A percentile compares a stretch with the other conserved stretches of the same genome.
These are phyloP conservation scores for Rhadina sibilatrix DNA, from an alignment of 2,113 vertebrate genomes.

Conservation along the genomic window DNA sequence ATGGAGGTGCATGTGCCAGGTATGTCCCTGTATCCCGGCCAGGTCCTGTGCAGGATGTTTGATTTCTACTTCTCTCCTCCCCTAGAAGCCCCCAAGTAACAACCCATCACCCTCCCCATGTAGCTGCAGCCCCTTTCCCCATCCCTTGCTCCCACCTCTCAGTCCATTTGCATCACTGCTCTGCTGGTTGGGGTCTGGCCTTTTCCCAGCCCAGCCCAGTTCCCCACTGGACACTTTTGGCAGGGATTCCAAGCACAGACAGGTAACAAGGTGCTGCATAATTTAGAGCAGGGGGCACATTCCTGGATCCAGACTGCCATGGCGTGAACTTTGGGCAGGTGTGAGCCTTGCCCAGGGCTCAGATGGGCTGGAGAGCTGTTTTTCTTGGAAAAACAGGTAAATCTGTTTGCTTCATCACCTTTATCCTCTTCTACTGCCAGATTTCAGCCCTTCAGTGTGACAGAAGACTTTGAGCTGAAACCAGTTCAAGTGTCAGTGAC, in stretches of 20 bases:
- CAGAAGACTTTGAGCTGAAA: not conserved
- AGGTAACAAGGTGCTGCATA: fast-evolving
- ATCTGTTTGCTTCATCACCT: not conserved
- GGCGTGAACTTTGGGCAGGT: fast-evolving
- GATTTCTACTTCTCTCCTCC: not conserved
- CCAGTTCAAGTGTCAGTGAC: not conserved
- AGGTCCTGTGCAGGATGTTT: not conserved
- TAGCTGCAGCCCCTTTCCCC: not conserved
- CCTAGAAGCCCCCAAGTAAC: not conserved
- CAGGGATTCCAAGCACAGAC: fast-evolving
- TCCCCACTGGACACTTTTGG: fast-evolving
- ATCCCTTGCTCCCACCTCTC: fast-evolving
- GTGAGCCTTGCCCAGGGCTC: not conserved
- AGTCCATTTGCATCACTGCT: fast-evolving
- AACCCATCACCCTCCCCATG: fast-evolving
- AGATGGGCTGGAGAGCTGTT: not conserved
- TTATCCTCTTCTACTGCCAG: not conserved
- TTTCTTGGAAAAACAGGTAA: not conserved
- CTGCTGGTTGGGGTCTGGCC: not conserved
- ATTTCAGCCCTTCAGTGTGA: not conserved
- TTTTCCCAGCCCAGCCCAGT: not conserved
- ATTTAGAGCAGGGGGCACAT: fast-evolving
- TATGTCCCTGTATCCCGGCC: not conserved
- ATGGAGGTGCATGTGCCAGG: fast-evolving
- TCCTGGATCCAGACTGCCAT: fast-evolving